A percentile compares a stretch with the other conserved stretches of the same genome.
Evolutionary conservation across 1,140 invertebrate species (phyloP).

Genomic region (Steinernema khuongi): DNA sequence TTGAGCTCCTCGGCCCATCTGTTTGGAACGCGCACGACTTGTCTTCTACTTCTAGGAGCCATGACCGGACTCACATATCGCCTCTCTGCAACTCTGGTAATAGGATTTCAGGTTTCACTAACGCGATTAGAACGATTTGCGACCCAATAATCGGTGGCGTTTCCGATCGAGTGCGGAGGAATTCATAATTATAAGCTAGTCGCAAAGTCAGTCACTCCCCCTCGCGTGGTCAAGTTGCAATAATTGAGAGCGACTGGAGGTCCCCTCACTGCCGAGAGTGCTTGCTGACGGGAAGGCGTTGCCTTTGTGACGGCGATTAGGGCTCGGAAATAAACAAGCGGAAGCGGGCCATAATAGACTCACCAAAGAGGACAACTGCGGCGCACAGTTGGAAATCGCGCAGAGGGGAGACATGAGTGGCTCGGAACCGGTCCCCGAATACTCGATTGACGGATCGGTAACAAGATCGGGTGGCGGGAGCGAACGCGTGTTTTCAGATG

Average conservation of each 20-base stretch:
- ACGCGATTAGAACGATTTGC: not conserved
- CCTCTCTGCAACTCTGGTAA: not conserved
- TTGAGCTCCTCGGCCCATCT: not conserved
- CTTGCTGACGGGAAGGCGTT: not conserved
- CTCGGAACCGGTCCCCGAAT: no score
- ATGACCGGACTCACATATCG: not conserved
- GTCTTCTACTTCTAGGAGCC: not conserved
- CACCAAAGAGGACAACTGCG: not conserved
- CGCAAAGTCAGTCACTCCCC: not conserved
- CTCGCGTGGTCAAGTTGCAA: constrained; percentile 6
- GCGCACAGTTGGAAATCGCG: not conserved
- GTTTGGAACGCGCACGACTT: not conserved
- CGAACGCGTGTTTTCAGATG: not conserved
- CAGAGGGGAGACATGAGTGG: no score
- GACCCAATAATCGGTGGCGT: not conserved
- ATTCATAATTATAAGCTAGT: not conserved
- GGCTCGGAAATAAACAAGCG: not conserved
- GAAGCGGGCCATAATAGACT: constrained; percentile 6
- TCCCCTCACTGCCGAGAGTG: not conserved
- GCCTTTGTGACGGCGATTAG: not conserved
- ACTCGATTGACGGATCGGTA: no score
- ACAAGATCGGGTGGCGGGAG: not conserved
- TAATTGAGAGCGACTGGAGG: constrained; percentile 12
- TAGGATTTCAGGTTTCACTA: not conserved
- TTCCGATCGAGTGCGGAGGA: not conserved